These are phyloP conservation scores for Columba livia DNA, from an alignment of 2,113 vertebrate genomes.

Conservation along the genomic window DNA sequence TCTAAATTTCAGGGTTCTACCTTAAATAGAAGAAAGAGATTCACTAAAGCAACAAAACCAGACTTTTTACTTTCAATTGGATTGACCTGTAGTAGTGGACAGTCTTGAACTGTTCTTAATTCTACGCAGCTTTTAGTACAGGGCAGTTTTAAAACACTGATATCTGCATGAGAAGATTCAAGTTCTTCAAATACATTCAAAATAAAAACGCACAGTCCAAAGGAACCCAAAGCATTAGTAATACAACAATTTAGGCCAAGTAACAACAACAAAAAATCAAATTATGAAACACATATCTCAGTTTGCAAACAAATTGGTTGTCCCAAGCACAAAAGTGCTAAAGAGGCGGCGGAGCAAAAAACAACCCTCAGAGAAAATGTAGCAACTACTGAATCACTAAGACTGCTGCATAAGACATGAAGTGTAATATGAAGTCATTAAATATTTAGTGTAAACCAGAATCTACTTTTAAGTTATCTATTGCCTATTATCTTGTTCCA, in stretches of 20 bases:
- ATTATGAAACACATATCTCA: background rate
- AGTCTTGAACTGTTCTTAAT: background rate
- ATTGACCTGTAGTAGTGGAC: background rate
- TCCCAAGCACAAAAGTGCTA: background rate
- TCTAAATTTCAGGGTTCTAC: background rate
- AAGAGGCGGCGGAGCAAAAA: background rate
- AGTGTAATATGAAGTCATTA: background rate
- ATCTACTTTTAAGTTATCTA: background rate
- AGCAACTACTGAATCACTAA: background rate
- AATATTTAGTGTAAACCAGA: background rate
- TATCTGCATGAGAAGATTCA: background rate
- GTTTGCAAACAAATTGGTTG: background rate
- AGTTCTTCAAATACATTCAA: background rate
- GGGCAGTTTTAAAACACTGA: background rate
- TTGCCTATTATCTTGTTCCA: constrained; percentile 10
- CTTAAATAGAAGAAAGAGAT: background rate
- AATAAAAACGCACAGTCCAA: background rate
- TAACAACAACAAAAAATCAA: background rate
- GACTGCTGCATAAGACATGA: background rate
- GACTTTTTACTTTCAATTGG: background rate
- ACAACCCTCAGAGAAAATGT: background rate
- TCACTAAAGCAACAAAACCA: background rate
- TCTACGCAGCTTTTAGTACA: background rate
- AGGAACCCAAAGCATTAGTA: background rate
- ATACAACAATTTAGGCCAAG: background rate